Conservation (phyloP, 2,888 invertebrate species). For the Ochropleura plecta region DNA sequence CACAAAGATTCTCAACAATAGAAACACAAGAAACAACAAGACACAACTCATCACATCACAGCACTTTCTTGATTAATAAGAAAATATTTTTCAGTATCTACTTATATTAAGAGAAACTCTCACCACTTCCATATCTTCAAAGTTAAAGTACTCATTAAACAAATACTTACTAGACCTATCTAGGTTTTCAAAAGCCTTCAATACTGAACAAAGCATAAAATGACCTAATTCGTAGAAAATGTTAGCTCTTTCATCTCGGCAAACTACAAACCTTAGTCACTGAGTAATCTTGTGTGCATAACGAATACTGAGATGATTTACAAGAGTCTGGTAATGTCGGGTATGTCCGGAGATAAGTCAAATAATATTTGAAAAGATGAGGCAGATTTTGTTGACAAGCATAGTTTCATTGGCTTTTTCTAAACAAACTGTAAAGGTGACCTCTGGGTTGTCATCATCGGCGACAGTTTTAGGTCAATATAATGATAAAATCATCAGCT, state of each 20-base stretch:
- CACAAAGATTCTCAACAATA: neutral
- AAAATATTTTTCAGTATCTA: constrained; percentile 4
- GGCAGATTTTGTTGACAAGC: neutral
- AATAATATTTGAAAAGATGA: neutral
- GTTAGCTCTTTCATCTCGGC: constrained; percentile 28
- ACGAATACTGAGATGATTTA: constrained; percentile 5
- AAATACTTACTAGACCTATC: constrained; percentile 1
- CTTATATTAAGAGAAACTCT: constrained; percentile 19
- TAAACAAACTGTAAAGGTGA: neutral
- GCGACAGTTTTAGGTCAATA: no score
- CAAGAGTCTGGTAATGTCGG: neutral
- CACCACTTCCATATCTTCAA: constrained; percentile 6
- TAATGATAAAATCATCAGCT: no score
- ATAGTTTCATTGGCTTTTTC: neutral
- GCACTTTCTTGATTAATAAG: neutral
- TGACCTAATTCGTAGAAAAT: constrained; percentile 24
- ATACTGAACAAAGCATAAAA: neutral
- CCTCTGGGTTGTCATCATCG: neutral
- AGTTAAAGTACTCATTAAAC: constrained; percentile 2
- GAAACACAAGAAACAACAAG: neutral
- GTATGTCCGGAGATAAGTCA: constrained; percentile 9
- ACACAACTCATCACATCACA: neutral
- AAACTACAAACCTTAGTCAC: constrained; percentile 13
- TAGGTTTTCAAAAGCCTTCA: constrained; percentile 11
- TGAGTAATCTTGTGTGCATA: constrained; percentile 32